A percentile compares a stretch with the other conserved stretches of the same genome.
phyloP scores from a whole-genome alignment of 1,140 invertebrate genomes.

The Lepidotrigona ventralis region DNA sequence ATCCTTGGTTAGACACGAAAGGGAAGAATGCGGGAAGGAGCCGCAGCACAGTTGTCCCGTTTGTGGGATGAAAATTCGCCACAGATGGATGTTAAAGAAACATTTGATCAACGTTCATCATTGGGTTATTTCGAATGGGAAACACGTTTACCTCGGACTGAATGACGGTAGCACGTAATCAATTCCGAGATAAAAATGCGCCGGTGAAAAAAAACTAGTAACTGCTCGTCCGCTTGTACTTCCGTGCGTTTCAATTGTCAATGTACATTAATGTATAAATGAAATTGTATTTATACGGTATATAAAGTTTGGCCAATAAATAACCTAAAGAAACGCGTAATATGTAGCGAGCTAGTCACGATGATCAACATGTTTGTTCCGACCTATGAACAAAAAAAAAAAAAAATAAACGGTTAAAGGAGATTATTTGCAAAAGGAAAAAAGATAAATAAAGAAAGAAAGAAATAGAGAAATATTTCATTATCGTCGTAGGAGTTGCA shows the following conservation, averaged over 20 bases:
- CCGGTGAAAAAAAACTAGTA: not conserved
- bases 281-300: constrained; percentile 29
- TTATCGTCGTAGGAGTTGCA: not conserved
- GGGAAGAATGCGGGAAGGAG: constrained; percentile 79
- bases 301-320: constrained; percentile 29
- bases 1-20: constrained; percentile 79
- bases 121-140: constrained; percentile 50
- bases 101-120: constrained; percentile 72
- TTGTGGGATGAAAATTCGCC: constrained; percentile 72
- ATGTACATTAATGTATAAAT: not conserved
- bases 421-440: not conserved
- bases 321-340: not conserved
- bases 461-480: not conserved
- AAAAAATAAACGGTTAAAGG: not conserved
- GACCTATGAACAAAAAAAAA: too few species aligned
- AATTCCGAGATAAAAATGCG: too few species aligned
- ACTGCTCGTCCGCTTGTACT: not conserved
- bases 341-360: not conserved
- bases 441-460: not conserved
- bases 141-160: constrained; percentile 4
- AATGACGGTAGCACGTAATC: not conserved
- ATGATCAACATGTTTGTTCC: not conserved
- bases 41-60: constrained; percentile 75
- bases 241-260: not conserved
- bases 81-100: constrained; percentile 77